Conservation (phyloP, 2,888 invertebrate genomes). For the Sarcophaga variegata region DNA sequence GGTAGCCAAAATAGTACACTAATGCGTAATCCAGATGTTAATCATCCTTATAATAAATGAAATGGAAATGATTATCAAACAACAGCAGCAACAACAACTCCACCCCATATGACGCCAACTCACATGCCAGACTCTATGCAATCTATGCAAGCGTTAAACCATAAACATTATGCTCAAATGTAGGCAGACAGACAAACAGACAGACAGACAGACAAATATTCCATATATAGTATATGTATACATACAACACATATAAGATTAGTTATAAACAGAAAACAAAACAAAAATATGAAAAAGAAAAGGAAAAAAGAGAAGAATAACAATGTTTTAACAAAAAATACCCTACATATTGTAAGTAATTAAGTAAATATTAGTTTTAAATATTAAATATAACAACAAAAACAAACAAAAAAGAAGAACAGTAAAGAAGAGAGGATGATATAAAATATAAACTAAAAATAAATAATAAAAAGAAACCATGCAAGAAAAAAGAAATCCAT, state of each 20-base stretch:
- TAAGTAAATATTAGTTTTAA: constrained; percentile 51
- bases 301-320: not conserved
- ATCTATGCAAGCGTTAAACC: not conserved
- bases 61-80: constrained; percentile 70
- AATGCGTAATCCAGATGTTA: constrained; percentile 80
- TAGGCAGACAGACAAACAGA: not conserved
- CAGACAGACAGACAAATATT: not conserved
- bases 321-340: constrained; percentile 51
- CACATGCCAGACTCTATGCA: too few species aligned
- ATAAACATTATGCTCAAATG: constrained; percentile 6
- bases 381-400: constrained; percentile 28
- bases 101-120: constrained; percentile 41
- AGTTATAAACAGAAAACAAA: constrained; percentile 16
- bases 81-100: not conserved
- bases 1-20: constrained; percentile 79
- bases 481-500: not conserved
- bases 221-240: not conserved
- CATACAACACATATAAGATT: constrained; percentile 9
- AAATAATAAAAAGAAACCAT: constrained; percentile 12
- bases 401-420: not conserved
- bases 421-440: too few species aligned
- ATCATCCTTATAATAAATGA: constrained; percentile 80
- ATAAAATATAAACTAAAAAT: constrained; percentile 2
- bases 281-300: not conserved
- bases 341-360: constrained; percentile 37